phyloP scores from a whole-genome alignment of 2,113 vertebrate species.

The Paratilapia polleni region DNA sequence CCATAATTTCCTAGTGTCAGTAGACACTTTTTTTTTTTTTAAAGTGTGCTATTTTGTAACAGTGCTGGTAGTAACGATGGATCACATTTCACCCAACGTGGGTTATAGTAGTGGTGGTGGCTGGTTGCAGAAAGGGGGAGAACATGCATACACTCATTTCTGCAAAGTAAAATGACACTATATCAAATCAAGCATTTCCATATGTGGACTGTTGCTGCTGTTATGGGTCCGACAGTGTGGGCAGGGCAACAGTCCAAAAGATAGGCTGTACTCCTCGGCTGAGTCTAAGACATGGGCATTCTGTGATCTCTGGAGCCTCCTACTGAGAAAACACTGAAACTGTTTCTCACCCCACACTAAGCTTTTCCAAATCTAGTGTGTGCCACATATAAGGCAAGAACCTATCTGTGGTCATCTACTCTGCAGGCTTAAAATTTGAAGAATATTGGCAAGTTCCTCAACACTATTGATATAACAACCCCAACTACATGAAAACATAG shows the following conservation, averaged over 20 bases:
- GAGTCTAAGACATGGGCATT: slow-evolving; percentile 28
- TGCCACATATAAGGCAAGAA: background rate
- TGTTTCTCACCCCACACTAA: slow-evolving; percentile 1
- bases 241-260: slow-evolving; percentile 47
- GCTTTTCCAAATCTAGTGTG: background rate
- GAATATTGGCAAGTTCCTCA: background rate
- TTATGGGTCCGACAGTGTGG: slow-evolving; percentile 31
- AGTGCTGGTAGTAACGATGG: slow-evolving; percentile 90
- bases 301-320: slow-evolving; percentile 86
- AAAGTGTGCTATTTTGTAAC: slow-evolving; percentile 89
- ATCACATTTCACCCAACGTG: slow-evolving; percentile 92
- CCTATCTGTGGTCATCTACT: background rate
- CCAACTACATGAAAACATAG: background rate
- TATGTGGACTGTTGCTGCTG: slow-evolving; percentile 91
- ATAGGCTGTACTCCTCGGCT: slow-evolving; percentile 15
- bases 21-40: slow-evolving; percentile 93
- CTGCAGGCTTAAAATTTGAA: background rate
- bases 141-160: slow-evolving; percentile 95
- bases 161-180: slow-evolving; percentile 99
- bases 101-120: slow-evolving; percentile 77
- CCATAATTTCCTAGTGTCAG: slow-evolving; percentile 52
- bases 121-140: slow-evolving; percentile 47
- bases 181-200: slow-evolving; percentile 99
- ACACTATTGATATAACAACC: slow-evolving; percentile 1
- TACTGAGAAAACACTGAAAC: slow-evolving; percentile 78